phyloP scores from a whole-genome alignment of 2,888 invertebrate genomes.

The Cheilosia soror region DNA sequence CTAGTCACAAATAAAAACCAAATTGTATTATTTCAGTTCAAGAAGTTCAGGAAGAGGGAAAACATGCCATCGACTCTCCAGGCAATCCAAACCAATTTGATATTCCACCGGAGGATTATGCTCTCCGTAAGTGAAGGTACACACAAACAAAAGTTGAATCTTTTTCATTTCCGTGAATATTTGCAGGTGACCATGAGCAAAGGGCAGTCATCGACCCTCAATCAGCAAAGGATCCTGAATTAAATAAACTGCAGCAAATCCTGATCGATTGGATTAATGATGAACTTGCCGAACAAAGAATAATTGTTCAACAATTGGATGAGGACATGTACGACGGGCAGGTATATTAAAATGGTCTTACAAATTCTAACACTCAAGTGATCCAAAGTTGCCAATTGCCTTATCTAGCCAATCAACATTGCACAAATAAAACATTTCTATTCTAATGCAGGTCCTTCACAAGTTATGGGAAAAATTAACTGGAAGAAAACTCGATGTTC shows the following conservation, averaged over 20 bases:
- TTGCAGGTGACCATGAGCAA: slow-evolving; percentile 96
- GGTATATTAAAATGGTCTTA: slow-evolving; percentile 80
- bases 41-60: slow-evolving; percentile 97
- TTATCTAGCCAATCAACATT: too few relatives aligned
- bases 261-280: slow-evolving; percentile 99
- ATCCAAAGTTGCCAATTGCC: too few relatives aligned
- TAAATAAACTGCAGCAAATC: slow-evolving; percentile 92
- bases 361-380: too few relatives aligned
- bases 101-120: slow-evolving; percentile 96
- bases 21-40: slow-evolving; percentile 87
- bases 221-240: slow-evolving; percentile 93
- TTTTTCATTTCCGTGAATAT: not conserved
- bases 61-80: slow-evolving; percentile 98
- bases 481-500: slow-evolving; percentile 95
- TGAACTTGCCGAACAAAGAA: slow-evolving; percentile 97
- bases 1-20: not conserved
- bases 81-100: slow-evolving; percentile 94
- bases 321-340: slow-evolving; percentile 99
- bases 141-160: not conserved
- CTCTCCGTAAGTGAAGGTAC: slow-evolving; percentile 87
- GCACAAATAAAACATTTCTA: not conserved
- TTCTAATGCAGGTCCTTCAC: slow-evolving; percentile 86
- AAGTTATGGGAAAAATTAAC: slow-evolving; percentile 93
- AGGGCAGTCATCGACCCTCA: slow-evolving; percentile 96
- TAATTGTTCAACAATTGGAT: slow-evolving; percentile 97